Conservation (phyloP, 2,888 invertebrate species). For the Acanthosepion esculentum region DNA sequence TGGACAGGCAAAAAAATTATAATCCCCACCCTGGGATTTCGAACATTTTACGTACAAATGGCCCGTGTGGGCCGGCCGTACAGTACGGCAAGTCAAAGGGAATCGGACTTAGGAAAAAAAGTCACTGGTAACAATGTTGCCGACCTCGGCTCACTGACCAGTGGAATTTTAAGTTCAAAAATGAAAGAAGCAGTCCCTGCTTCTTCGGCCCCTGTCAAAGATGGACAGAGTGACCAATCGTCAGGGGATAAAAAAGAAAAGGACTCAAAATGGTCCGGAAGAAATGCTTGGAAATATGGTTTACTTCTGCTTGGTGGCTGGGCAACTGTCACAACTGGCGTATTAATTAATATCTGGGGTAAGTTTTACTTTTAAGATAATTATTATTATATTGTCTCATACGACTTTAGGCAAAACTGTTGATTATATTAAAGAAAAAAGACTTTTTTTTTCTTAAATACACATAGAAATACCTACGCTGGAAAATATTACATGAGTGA, state of each 20-base stretch:
- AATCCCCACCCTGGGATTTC: neutral
- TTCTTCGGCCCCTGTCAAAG: neutral
- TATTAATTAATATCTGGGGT: constrained; percentile 63
- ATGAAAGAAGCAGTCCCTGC: neutral
- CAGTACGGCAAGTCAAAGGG: neutral
- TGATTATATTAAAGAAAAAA: too few relatives aligned
- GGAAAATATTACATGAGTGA: neutral
- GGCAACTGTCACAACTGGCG: constrained; percentile 55
- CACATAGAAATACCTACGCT: too few relatives aligned
- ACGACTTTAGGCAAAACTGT: too few relatives aligned
- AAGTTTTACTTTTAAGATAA: constrained; percentile 49
- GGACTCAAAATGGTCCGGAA: constrained; percentile 63
- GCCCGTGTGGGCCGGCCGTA: neutral
- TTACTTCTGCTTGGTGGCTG: constrained; percentile 59
- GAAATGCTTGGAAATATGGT: constrained; percentile 70
- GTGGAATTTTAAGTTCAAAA: constrained; percentile 41
- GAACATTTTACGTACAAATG: neutral
- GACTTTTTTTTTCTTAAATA: too few relatives aligned
- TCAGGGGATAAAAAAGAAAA: constrained; percentile 51
- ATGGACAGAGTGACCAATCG: neutral
- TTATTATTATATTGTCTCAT: too few relatives aligned
- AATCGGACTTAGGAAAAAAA: neutral
- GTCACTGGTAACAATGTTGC: neutral
- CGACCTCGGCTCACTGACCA: neutral
- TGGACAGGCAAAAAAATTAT: neutral